Percentiles rank a stretch among this genome's conserved stretches.
Conservation (phyloP, 2,113 vertebrate species). For the Myodes glareolus region DNA sequence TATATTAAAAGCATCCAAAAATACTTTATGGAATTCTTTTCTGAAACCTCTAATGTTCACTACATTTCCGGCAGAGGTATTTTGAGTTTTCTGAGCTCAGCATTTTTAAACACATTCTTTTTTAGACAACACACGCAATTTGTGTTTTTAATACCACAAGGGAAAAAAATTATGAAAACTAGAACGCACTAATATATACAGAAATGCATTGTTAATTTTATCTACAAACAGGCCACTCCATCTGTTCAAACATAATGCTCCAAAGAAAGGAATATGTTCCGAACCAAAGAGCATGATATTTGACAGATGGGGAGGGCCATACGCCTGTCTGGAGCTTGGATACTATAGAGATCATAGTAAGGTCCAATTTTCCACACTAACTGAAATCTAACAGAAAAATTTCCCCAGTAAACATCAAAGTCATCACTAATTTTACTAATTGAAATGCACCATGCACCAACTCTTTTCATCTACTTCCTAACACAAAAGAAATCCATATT, state of each 20-base stretch:
- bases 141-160: constrained; percentile 74
- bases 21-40: not conserved
- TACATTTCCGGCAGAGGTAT: constrained; percentile 11
- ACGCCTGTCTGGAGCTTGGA: constrained; percentile 64
- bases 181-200: constrained; percentile 78
- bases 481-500: not conserved
- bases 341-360: constrained; percentile 59
- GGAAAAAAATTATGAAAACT: constrained; percentile 74
- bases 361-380: constrained; percentile 70
- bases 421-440: constrained; percentile 55
- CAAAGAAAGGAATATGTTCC: constrained; percentile 81
- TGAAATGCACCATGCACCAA: constrained; percentile 2
- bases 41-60: constrained; percentile 2
- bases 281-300: constrained; percentile 81
- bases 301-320: constrained; percentile 80
- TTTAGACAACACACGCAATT: constrained; percentile 62
- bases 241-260: constrained; percentile 81
- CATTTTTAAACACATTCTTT: constrained; percentile 61
- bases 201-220: constrained; percentile 83
- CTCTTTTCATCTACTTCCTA: constrained; percentile 27
- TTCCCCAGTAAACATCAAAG: constrained; percentile 60
- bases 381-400: constrained; percentile 65
- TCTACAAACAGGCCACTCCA: constrained; percentile 79
- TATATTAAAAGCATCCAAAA: constrained; percentile 18
- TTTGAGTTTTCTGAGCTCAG: constrained; percentile 69